These are phyloP conservation scores for Cheiracanthium punctorium DNA, from an alignment of 2,888 invertebrate species.

Conservation along the genomic window DNA sequence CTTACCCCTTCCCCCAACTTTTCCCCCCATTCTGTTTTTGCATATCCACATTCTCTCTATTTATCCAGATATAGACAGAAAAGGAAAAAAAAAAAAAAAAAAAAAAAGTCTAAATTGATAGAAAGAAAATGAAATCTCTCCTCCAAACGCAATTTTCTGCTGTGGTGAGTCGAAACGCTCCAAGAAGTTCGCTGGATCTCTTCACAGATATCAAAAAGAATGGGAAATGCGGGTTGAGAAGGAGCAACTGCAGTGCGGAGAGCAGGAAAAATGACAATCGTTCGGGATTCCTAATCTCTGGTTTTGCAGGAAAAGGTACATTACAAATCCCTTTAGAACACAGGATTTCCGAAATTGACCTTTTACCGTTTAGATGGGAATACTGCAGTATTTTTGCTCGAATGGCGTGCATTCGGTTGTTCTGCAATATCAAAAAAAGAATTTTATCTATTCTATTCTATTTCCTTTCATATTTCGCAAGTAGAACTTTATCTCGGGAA, in stretches of 20 bases:
- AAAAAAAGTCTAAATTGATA: neutral
- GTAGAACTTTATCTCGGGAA: no score
- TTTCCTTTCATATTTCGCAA: no score
- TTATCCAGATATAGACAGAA: no score
- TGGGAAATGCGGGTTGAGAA: neutral
- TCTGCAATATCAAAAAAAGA: no score
- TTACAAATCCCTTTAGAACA: neutral
- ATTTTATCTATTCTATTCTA: no score
- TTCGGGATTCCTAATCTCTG: neutral
- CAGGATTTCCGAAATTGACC: neutral
- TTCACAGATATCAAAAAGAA: neutral
- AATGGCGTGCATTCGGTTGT: no score
- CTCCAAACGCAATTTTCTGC: neutral
- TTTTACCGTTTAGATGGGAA: neutral
- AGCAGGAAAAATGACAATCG: neutral
- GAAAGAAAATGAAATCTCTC: neutral
- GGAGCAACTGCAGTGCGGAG: neutral
- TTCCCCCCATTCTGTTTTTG: no score
- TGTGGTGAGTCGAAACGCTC: neutral
- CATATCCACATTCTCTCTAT: no score
- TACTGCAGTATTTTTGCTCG: neutral
- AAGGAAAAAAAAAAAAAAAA: no score
- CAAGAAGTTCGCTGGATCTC: neutral
- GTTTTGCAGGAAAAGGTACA: neutral
- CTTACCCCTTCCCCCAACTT: no score